Evolutionary conservation across 92 coral and sea anemone genomes (phyloP), one percentile per base, ranked within the genome.

Genomic region (Galaxea fascicularis): DNA sequence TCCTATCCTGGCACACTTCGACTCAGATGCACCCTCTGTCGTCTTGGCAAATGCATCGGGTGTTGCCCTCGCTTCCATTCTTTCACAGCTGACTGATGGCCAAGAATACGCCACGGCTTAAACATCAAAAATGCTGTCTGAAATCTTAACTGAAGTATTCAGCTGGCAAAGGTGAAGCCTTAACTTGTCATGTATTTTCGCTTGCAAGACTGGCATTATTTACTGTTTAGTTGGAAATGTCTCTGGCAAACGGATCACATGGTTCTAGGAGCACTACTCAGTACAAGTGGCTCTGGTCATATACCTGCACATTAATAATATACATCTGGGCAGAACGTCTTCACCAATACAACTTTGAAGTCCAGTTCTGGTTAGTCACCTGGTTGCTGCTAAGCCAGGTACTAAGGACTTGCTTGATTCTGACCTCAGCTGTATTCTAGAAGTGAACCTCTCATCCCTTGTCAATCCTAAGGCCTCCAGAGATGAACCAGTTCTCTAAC

Each of bases 1-100:
- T 63, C 68, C 68, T 22, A 15, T 63, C 29, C 14, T 63, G 68
- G 68, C 68, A 22, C 68, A 63, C 68, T 63, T 63, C 68, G 25
- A 21, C 68, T 15, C 44, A 26, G 71, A 65, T 27, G 35, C 41
- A 65, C 71, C 3, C 39, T 27, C 41, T 29, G 71, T 65, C 14
- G 71, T 65, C 9, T 7, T 18, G 4, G 18, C 71, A 65, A 45
- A 65, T 28, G 14, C 45, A 1, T 65, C 46, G 11, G 39, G 41
- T 65, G 18, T 65, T 65, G 71, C 71, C 71, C 44, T 25, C 4
- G 71, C 3, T 26, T 16, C 44, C 9, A 4, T 65, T 15, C 18
- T 27, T 65, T 65, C 44, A 7, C 45, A 13, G 71, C 18, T 27
- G 44, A 27, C 29, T 14, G 44, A 65, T 65, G 71, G 45, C 71